These are phyloP conservation scores for Chondrosia reniformis DNA, from an alignment of 37 sponge, comb jelly and placozoan genomes.

Conservation along the genomic window DNA sequence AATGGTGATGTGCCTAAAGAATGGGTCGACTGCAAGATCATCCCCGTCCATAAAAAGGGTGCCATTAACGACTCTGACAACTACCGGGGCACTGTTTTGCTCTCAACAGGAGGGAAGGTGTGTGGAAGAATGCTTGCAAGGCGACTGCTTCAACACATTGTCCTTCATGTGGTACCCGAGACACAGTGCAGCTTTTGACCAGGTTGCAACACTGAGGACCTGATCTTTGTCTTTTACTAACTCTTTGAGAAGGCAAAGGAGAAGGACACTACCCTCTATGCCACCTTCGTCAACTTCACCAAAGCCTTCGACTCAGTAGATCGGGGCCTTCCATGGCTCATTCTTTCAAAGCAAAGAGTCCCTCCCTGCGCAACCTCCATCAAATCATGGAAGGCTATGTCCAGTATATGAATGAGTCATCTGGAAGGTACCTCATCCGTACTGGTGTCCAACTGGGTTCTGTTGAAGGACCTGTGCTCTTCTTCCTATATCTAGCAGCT, in stretches of 20 bases:
- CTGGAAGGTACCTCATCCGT: background rate
- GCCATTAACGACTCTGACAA: background rate
- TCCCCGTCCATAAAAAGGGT: slow-evolving; percentile 1
- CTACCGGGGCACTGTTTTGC: background rate
- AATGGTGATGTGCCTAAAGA: no score
- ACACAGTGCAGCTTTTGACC: background rate
- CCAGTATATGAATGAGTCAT: background rate
- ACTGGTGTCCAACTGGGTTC: background rate
- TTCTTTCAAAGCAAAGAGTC: background rate
- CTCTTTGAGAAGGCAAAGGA: no score
- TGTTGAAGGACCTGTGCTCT: slow-evolving; percentile 3
- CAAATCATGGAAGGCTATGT: background rate
- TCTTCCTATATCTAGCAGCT: background rate
- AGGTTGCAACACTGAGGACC: background rate
- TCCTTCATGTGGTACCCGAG: background rate
- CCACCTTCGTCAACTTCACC: background rate
- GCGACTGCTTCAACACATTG: background rate
- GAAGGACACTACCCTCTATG: no score
- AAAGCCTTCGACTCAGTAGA: background rate
- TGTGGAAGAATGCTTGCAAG: background rate
- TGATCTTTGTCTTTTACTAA: background rate
- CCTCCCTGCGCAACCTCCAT: slow-evolving; percentile 4
- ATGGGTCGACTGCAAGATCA: no score
- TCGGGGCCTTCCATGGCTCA: background rate
- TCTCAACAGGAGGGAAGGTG: slow-evolving; percentile 3